Base-by-base conservation (phyloP, 2,797 vertebrate genomes). In the Diplodus puntazzo region DNA sequence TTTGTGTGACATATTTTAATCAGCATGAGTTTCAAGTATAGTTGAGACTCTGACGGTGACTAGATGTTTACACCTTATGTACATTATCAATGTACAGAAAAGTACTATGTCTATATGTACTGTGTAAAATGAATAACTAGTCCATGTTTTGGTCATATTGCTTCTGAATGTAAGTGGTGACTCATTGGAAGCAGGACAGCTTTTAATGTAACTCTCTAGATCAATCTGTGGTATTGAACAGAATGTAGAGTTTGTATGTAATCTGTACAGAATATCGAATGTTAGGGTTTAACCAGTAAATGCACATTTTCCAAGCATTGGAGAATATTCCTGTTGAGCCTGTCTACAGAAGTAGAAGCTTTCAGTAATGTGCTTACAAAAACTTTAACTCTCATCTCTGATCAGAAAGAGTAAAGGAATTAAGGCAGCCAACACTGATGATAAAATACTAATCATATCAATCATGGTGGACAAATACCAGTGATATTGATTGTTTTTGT, bases 121-220 rank as follows among this genome's bases (percentile, higher is more conserved):
- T 46, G 65, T 25, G 6, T 43, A 52, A 49, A 45, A 39, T 12
- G 21, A 1, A 2, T 2, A 16, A 46, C 45, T 14, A 46, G 39
- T 68, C 7, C 13, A 58, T 7, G 43, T 53, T 2, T 61, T 13
- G 4, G 34, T 20, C 46, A 11, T 7, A 69, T 43, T 75, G 34
- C 10, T 3, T 79, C 43, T 52, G 12, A 50, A 48, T 55, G 23
- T 52, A 67, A 81, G 42, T 13, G 57, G 60, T 83, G 70, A 78
- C 39, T 79, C 55, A 81, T 1, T 73, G 67, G 18, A 74, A 49
- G 60, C 48, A 70, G 48, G 75, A 67, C 14, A 53, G 69, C 69
- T 84, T 84, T 84, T 77, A 86, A 77, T 77, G 45, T 30, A 61
- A 43, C 48, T 34, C 52, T 74, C 7, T 20, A 13, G 21, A 61